Conservation (phyloP, 2,113 vertebrate genomes). For the Poecile atricapillus region DNA sequence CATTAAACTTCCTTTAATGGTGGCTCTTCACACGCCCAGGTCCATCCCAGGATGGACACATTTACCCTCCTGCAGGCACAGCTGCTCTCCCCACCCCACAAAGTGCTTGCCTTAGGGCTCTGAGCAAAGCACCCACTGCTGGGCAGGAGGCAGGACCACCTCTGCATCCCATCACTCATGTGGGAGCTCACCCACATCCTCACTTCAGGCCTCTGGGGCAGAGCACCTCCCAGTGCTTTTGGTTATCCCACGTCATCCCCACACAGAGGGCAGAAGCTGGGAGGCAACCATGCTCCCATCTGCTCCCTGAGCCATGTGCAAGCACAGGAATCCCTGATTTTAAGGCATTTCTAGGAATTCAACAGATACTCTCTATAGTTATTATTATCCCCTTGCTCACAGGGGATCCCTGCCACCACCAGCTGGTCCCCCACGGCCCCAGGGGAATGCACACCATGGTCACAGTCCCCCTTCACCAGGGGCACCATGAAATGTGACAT, state of each 20-base stretch:
- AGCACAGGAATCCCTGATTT: not conserved
- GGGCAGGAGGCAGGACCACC: not conserved
- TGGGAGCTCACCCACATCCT: not conserved
- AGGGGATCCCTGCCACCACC: not conserved
- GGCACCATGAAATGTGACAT: not conserved
- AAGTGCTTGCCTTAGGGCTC: rapidly evolving
- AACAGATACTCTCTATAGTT: not conserved
- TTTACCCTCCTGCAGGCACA: not conserved
- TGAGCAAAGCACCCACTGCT: rapidly evolving
- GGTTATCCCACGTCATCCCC: not conserved
- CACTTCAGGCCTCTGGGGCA: not conserved
- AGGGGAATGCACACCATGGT: rapidly evolving
- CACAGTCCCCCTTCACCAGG: not conserved
- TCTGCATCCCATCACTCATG: rapidly evolving
- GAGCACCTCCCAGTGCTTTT: not conserved
- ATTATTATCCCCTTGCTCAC: not conserved
- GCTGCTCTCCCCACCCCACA: not conserved
- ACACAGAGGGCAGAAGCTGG: not conserved
- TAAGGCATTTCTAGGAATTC: not conserved
- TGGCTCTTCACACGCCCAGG: not conserved
- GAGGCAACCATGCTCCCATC: not conserved
- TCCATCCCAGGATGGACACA: not conserved
- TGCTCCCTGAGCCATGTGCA: rapidly evolving
- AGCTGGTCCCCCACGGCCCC: rapidly evolving
- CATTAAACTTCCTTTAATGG: not conserved